A percentile compares a stretch with the other conserved stretches of the same genome.
Conservation (phyloP, 2,113 vertebrate species). For the Baryphthengus martii region DNA sequence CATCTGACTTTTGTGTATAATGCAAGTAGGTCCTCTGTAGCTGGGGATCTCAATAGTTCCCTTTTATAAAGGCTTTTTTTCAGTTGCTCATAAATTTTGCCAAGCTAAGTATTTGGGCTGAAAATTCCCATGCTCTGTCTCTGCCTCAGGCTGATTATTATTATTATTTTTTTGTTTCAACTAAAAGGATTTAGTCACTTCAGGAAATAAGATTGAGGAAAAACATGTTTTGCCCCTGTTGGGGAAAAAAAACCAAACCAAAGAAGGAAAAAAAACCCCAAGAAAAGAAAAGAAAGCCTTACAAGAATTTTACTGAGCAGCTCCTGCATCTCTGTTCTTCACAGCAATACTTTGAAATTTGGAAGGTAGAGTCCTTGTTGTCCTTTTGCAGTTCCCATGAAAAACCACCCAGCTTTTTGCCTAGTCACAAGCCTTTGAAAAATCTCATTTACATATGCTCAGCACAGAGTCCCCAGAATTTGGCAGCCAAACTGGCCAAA, state of each 20-base stretch:
- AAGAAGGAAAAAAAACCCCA: accelerated
- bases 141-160: constrained; percentile 29
- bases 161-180: neutral
- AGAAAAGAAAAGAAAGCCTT: neutral
- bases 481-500: neutral
- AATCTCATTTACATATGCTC: neutral
- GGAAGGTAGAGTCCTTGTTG: neutral
- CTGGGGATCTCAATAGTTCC: neutral
- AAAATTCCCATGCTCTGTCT: constrained; percentile 31
- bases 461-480: neutral
- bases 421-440: neutral
- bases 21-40: neutral
- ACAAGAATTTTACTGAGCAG: neutral
- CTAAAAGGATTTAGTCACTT: constrained; percentile 24
- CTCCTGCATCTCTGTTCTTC: neutral
- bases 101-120: constrained; percentile 11
- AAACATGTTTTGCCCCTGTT: neutral
- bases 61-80: neutral
- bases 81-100: constrained; percentile 4
- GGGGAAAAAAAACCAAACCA: no score
- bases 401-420: neutral
- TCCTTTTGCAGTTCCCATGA: constrained; percentile 13
- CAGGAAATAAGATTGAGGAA: constrained; percentile 28
- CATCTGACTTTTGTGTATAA: neutral
- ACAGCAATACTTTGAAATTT: neutral